Evolutionary conservation across 2,888 invertebrate genomes (phyloP), one percentile per base, ranked within the genome.

Genomic region (Cryptocephalus primarius): DNA sequence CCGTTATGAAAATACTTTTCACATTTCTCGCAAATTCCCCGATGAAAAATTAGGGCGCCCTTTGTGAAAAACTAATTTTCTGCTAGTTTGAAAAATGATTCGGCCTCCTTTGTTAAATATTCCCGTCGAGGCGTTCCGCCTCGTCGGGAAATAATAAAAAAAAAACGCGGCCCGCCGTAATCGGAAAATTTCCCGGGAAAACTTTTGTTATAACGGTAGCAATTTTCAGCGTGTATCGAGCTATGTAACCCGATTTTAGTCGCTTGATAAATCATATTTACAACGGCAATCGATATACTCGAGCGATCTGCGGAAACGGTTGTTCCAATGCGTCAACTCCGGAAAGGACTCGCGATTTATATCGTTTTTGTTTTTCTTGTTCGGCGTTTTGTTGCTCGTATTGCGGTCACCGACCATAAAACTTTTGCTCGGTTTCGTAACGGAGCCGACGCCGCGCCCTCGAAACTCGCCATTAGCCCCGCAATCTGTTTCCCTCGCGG

Each of bases 201-300:
- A 43, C 50, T 52, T 41, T 42, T 44, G 46, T 40, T 50, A 48
- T 44, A 54, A 50, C 54, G 50, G 59, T 55, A 54, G 57, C 57
- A 59, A 61, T 62, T 62, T 59, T 59, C 58, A 53, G 56, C 56
- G 58, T 60, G 56, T 57, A 61, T 50, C 53, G 55, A 53, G 54
- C 58, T 60, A 59, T 57, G 60, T 62, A 62, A 63, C 58, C 46
- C 57, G 61, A 64, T 65, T 61, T 60, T 55, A 57, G 55, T 54
- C 62, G 63, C 56, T 57, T 60, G 62, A 61, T 60, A 63, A 63
- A 62, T 63, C 60, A 61, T 60, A 63, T 63, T 60, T 60, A 51
- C 53, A 49, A 55, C 22, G 22, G 53, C 55, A 51, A 55, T 58
- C 58, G 49, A 56, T 55, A 51, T 45, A 52, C 46, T 48, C 43